These are phyloP conservation scores for Lemur catta DNA, from an alignment of 2,797 vertebrate species.

Conservation along the genomic window DNA sequence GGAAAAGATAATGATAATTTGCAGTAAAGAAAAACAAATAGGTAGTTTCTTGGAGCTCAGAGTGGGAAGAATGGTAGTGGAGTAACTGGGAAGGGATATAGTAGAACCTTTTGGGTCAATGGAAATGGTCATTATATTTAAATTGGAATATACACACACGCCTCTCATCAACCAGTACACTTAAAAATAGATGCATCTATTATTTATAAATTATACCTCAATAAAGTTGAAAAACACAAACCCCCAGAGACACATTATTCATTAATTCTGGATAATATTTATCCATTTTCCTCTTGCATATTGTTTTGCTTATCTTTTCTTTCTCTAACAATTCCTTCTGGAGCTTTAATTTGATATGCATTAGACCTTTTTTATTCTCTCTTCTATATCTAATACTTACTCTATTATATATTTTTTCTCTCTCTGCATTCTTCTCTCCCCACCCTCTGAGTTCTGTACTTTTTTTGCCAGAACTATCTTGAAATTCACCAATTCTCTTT, in stretches of 20 bases:
- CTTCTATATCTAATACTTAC: not conserved
- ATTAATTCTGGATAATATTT: not conserved
- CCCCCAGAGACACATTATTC: not conserved
- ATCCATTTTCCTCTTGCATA: not conserved
- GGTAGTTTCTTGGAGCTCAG: not conserved
- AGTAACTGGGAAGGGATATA: not conserved
- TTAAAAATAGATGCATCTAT: not conserved
- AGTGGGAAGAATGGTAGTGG: no score
- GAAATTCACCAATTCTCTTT: not conserved
- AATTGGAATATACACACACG: not conserved
- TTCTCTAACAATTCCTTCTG: not conserved
- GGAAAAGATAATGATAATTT: not conserved
- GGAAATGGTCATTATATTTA: not conserved
- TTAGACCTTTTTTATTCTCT: no score
- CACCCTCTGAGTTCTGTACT: not conserved
- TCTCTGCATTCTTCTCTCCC: not conserved
- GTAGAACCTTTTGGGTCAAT: not conserved
- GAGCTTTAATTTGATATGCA: not conserved
- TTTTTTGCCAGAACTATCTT: not conserved
- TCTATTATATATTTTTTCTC: not conserved
- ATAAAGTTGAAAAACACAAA: not conserved
- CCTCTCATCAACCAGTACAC: not conserved
- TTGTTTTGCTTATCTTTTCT: not conserved
- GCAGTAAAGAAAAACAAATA: not conserved
- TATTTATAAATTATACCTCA: no score